Evolutionary conservation across 2,888 invertebrate species (phyloP), one percentile per base, ranked within the genome.

Genomic region (Orchesella flavescens): DNA sequence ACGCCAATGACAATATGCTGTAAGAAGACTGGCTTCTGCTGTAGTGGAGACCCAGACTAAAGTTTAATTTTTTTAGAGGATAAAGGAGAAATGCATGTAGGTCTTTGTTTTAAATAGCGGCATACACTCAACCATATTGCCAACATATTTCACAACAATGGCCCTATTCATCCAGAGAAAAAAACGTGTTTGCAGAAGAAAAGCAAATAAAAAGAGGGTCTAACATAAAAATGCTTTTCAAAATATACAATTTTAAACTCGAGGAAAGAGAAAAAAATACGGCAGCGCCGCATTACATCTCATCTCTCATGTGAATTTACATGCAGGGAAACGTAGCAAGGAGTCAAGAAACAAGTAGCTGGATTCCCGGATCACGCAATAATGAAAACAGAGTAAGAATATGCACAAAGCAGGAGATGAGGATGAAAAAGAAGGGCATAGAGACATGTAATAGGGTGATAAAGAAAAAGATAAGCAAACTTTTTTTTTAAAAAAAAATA

Each of bases 151-250:
- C 61, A 75, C 46, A 75, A 75, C 74, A 75, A 65, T 75, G 59
- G 59, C 46, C 44, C 10, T 34, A 73, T 61, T 73, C 73, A 73
- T 73, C 3, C 34, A 7, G 34, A 34, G 7, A 4, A 34, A 34
- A 34, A 34, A 34, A 34, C 34, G 55, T 34, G 59, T 59, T 34
- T 46, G 19, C 17, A 3, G 13, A 72, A 2, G 34, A 43, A 72
- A 73, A 61, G 57, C 49, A 61, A 75, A 75, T 63, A 49, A 63
- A 44, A 75, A 49, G 55, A 44, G 43, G 74, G 34, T 19, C 10
- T 24, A 49, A 59, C 49, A 65, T 75, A 75, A 75, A 75, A 75
- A 65, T 68, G 49, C 73, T 73, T 73, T 73, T 73, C 59, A 57
- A 73, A 73, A 73, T 59, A 73, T 73, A 73, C 73, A 73, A 3